Evolutionary conservation across 2,113 vertebrate species (phyloP), one percentile per base, ranked within the genome.

Genomic region (Pluvianellus socialis): DNA sequence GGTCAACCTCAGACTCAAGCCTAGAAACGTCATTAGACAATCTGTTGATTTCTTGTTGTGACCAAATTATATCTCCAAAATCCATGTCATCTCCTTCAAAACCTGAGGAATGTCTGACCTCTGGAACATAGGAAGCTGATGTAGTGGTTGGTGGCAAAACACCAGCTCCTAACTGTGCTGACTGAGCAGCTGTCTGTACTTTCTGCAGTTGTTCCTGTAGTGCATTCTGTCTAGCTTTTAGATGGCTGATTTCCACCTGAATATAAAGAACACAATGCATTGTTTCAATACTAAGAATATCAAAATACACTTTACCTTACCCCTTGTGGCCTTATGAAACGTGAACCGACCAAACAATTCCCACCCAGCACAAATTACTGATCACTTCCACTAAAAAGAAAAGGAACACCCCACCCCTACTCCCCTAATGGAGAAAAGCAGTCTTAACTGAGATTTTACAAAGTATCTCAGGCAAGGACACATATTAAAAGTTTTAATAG

Each of bases 1-100:
- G 99, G 20, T 98, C 94, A 90, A 98, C 98, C 96, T 99, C 99
- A 1, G 98, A 98, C 94, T 99, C 99, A 26, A 99, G 98, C 38
- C 98, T 98, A 86, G 98, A 98, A 93, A 99, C 98, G 94, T 99
- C 98, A 79, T 97, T 98, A 65, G 99, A 99, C 87, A 99, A 97
- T 45, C 98, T 98, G 97, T 99, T 99, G 97, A 99, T 99, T 98
- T 99, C 99, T 96, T 99, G 99, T 72, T 99, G 99, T 12, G 99
- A 99, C 98, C 99, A 99, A 94, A 99, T 98, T 27, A 99, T 92
- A 35, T 99, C 99, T 38, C 99, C 98, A 65, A 99, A 98, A 96
- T 99, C 99, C 98, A 99, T 98, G 77, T 99, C 99, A 50, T 99
- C 99, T 0, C 98, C 97, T 35, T 99, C 99, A 96, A 99, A 99